A percentile compares a stretch with the other conserved stretches of the same genome.
phyloP scores from a whole-genome alignment of 1,140 invertebrate genomes.

The Melanaphis sacchari region DNA sequence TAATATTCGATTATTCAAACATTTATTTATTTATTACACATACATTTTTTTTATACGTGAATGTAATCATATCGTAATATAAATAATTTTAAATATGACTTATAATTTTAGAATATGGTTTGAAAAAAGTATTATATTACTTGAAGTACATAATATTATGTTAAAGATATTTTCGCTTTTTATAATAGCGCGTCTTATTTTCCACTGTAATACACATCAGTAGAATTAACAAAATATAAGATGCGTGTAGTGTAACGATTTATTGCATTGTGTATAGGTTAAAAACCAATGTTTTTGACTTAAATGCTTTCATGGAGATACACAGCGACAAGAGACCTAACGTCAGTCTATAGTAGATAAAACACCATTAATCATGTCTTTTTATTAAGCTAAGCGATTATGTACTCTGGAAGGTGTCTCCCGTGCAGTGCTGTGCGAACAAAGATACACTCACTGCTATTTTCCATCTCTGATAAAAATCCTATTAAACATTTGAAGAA shows the following conservation, averaged over 20 bases:
- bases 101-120: background rate
- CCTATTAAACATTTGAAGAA: background rate
- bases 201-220: background rate
- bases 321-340: background rate
- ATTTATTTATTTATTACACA: background rate
- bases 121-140: background rate
- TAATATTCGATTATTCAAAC: background rate
- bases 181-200: background rate
- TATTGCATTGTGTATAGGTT: conserved; percentile 15
- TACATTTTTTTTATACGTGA: background rate
- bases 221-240: background rate
- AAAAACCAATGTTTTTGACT: conserved; percentile 7
- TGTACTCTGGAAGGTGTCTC: background rate
- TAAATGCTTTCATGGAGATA: background rate
- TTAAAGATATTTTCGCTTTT: background rate
- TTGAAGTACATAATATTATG: background rate
- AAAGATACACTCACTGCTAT: background rate
- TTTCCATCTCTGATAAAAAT: background rate
- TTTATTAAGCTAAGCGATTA: conserved; percentile 39
- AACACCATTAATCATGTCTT: conserved; percentile 13
- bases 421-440: background rate
- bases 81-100: background rate
- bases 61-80: background rate
- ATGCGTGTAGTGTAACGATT: background rate
- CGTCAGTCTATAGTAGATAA: background rate